Conservation (phyloP, 2,113 vertebrate genomes). For the Ascaphus truei region DNA sequence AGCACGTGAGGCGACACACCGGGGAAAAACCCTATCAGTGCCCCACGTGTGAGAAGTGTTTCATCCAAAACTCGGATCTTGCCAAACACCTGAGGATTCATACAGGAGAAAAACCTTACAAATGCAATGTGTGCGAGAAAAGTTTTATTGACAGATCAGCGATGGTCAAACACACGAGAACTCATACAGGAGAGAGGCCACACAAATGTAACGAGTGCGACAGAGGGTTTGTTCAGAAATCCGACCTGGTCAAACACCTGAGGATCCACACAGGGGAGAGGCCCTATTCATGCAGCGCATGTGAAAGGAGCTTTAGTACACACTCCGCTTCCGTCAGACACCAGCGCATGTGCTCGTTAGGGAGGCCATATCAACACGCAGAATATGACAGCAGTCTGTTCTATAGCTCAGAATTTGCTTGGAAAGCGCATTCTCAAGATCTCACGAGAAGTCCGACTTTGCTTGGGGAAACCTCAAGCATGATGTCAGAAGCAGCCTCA, state of each 20-base stretch:
- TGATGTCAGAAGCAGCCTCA: background rate
- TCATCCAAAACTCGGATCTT: constrained; percentile 40
- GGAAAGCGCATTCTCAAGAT: background rate
- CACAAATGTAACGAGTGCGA: background rate
- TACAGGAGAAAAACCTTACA: constrained; percentile 30
- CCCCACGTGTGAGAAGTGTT: constrained; percentile 43
- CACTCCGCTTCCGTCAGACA: background rate
- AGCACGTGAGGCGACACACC: constrained; percentile 50
- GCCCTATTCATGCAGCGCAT: background rate
- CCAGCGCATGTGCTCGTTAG: background rate
- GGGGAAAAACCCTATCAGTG: constrained; percentile 43
- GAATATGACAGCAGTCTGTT: background rate
- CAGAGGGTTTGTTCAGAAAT: background rate
- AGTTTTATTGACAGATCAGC: constrained; percentile 3
- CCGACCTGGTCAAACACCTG: background rate
- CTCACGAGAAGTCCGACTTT: no score
- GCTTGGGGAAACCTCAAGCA: background rate
- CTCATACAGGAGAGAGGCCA: background rate
- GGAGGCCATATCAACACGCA: background rate
- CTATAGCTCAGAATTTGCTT: background rate
- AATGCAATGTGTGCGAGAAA: constrained; percentile 1
- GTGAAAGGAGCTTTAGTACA: background rate
- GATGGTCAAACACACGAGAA: constrained; percentile 1
- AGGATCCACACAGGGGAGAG: background rate
- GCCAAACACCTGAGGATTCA: constrained; percentile 34